Base-by-base conservation (phyloP, 1,140 invertebrate species). In the Drosophila melanica region DNA sequence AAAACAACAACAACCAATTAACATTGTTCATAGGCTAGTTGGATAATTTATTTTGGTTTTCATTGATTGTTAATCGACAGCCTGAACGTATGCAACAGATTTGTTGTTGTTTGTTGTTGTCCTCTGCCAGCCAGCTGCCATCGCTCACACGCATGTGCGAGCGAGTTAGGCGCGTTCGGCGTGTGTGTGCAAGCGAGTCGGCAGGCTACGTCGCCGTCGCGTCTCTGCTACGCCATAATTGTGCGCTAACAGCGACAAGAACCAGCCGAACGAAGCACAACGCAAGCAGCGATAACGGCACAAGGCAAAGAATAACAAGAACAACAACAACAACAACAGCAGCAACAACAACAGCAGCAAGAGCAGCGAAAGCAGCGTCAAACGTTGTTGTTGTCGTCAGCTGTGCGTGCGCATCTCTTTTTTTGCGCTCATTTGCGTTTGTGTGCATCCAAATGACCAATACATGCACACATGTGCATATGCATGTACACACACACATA, bases 1-100 rank as follows among this genome's bases (percentile, higher is more conserved):
- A n/a, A n/a, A n/a, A n/a, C n/a, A n/a, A n/a, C 1, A 20, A 20
- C 1, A 20, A 20, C 20, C 20, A 20, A 20, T 20, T 20, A 20
- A 20, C 20, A 20, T 20, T 1, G 20, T 20, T n/a, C n/a, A n/a
- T n/a, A n/a, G n/a, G 20, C 20, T 20, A 20, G 20, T 20, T 20
- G 3, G 23, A 27, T 27, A 27, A 27, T 27, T 27, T 27, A 27
- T 27, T 3, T 27, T 4, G 23, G 2, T 6, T 2, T 1, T 4
- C 0, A 27, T 16, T 42, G 41, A 7, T 16, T 30, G 16, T 51
- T 51, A 12, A 12, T 10, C 18, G 5, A 18, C 42, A 45, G 65
- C 81, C 81, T 14, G 48, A 86, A 78, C 86, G 82, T 86, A 86
- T 87, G 79, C 79, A 48, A 44, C 44, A 30, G 2, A 10, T 48